A percentile compares a stretch with the other conserved stretches of the same genome.
Evolutionary conservation across 1,140 invertebrate species (phyloP).

Genomic region (Trissolcus basalis): DNA sequence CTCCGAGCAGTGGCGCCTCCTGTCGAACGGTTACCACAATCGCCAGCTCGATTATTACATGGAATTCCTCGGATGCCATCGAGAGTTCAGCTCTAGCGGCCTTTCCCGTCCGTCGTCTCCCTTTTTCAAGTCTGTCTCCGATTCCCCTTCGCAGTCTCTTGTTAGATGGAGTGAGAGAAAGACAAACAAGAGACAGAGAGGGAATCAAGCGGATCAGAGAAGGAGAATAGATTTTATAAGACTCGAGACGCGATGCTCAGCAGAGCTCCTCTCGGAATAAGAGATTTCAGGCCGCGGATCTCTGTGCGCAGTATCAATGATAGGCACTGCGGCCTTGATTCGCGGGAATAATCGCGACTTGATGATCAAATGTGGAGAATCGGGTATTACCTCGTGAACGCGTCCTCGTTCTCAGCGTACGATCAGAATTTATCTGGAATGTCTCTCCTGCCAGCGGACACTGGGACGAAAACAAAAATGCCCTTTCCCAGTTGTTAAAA

Average conservation of each 20-base stretch:
- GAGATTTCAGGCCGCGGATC: background rate
- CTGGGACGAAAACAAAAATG: no score
- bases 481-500: no score
- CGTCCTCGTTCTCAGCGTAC: no score
- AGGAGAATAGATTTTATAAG: constrained; percentile 2
- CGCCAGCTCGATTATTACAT: constrained; percentile 73
- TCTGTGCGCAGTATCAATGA: no score
- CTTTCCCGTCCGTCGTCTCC: constrained; percentile 41
- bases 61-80: constrained; percentile 74
- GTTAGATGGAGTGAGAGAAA: constrained; percentile 29
- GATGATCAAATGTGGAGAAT: no score
- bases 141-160: constrained; percentile 38
- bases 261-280: background rate
- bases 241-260: constrained; percentile 13
- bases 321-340: no score
- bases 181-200: background rate
- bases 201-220: background rate
- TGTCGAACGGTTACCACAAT: constrained; percentile 61
- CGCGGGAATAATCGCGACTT: no score
- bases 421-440: no score
- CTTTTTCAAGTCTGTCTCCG: constrained; percentile 55
- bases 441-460: no score
- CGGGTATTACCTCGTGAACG: no score
- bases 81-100: constrained; percentile 58
- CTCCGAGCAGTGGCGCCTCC: constrained; percentile 70